Evolutionary conservation across 2,113 vertebrate genomes (phyloP), one percentile per base, ranked within the genome.

Genomic region (Festucalex cinctus): DNA sequence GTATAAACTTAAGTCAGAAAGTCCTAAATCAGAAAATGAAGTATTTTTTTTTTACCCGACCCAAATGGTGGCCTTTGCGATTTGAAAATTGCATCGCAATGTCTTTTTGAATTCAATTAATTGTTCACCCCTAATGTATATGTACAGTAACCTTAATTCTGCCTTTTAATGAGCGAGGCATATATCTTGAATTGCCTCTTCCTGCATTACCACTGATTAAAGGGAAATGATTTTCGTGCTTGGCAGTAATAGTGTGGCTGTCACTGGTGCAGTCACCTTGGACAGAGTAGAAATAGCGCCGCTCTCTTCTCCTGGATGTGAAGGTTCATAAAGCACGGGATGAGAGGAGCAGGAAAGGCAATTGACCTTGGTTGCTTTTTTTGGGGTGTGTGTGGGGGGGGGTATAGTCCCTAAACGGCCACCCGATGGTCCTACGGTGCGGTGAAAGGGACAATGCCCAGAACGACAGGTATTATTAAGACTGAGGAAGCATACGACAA

Each of bases 241-340:
- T 36, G 70, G 20, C 62, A 63, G 71, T 49, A 53, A 61, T 76
- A 68, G 63, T 22, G 71, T 54, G 60, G 66, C 59, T 79, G 69
- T 74, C 41, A n/a, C 78, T 71, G 54, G 35, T 62, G 76, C 87
- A 88, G 86, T 96, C 93, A 94, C 93, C 93, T 96, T 94, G 93
- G 91, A 91, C 86, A 89, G 84, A 90, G 92, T 90, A 92, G 91
- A 93, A 94, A 93, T 91, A 93, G 92, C 80, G 73, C 73, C 80
- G 84, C 82, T 71, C 84, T 77, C 86, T 65, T 91, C 90, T 85
- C 85, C 78, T 79, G 86, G 89, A 86, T 88, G 91, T 86, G 83
- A 88, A 88, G 83, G 82, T 85, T 90, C 85, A 91, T 89, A 88
- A 89, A 85, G 83, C 90, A 90, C 85, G 70, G 83, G 88, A 87